These are phyloP conservation scores for Noctua janthina DNA, from an alignment of 2,888 invertebrate species.

Conservation along the genomic window DNA sequence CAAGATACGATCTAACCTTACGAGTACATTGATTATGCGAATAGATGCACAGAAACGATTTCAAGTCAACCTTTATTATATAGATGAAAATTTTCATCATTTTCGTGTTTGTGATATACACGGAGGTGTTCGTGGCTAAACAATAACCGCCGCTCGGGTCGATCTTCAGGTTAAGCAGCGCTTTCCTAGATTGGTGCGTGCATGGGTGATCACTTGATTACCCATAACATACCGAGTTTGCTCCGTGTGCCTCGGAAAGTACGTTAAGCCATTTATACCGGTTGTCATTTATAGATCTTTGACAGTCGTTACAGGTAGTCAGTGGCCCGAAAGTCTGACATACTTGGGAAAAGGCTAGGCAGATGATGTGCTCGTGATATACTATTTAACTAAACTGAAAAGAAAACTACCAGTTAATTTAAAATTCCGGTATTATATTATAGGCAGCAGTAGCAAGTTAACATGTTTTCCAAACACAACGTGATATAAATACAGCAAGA, in stretches of 20 bases:
- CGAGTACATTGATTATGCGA: neutral
- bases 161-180: neutral
- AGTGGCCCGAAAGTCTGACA: no score
- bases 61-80: neutral
- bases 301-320: no score
- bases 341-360: no score
- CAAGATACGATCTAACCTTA: constrained; percentile 18
- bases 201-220: no score
- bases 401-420: neutral
- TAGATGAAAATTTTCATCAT: neutral
- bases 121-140: neutral
- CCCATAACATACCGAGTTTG: no score
- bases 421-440: neutral
- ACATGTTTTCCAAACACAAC: neutral
- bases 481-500: neutral
- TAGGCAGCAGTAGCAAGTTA: neutral
- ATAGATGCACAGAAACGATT: constrained; percentile 23
- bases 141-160: neutral
- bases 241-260: no score
- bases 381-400: neutral
- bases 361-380: neutral
- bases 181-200: neutral
- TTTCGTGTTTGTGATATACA: neutral
- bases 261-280: no score
- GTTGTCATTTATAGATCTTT: no score